Conservation (phyloP, 2,113 vertebrate genomes). For the Pterocles burchelli region DNA sequence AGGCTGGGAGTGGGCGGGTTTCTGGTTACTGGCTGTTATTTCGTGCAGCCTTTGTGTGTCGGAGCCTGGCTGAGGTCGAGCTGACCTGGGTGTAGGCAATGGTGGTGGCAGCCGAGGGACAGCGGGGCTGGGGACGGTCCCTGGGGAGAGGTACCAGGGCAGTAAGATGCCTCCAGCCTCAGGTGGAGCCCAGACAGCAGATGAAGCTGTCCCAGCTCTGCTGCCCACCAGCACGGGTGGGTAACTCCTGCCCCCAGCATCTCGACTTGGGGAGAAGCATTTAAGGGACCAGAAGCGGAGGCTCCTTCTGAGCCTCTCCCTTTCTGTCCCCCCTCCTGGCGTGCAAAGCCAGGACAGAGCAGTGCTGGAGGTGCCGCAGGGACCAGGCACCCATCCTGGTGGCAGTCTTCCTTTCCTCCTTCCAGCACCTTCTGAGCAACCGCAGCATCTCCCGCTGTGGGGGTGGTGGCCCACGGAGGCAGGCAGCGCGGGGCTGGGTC, state of each 20-base stretch:
- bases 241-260: background rate
- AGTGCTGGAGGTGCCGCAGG: background rate
- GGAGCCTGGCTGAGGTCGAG: background rate
- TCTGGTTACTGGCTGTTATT: background rate
- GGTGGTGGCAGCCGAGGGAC: background rate
- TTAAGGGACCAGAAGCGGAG: background rate
- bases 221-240: background rate
- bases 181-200: fast-evolving
- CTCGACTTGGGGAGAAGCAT: background rate
- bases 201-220: background rate
- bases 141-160: background rate
- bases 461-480: background rate
- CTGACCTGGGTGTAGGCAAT: background rate
- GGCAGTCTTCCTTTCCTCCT: fast-evolving
- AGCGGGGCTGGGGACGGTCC: background rate
- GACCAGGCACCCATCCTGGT: background rate
- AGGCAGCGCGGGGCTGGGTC: background rate
- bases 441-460: background rate
- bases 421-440: background rate
- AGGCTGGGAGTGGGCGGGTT: fast-evolving
- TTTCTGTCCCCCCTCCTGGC: background rate
- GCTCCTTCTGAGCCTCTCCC: background rate
- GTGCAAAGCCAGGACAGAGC: background rate
- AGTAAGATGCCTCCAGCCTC: fast-evolving
- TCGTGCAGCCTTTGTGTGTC: background rate